Base-by-base conservation (phyloP, 2,113 vertebrate genomes). In the Rhegmatorhina hoffmannsi region DNA sequence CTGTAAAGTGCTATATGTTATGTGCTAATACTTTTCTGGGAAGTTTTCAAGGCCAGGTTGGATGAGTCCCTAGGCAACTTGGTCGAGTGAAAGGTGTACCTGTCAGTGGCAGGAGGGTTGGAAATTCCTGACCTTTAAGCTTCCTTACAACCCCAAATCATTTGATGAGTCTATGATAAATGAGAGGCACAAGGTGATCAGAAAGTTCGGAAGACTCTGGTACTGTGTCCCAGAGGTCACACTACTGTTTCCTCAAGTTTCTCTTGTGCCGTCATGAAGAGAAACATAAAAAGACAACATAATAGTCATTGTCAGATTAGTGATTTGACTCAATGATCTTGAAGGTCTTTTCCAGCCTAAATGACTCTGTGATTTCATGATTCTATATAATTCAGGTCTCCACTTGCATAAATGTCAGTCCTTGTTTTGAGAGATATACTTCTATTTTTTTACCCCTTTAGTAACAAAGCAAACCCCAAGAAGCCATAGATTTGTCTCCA, bases 401-500 rank as follows among this genome's bases (percentile, higher is more conserved):
- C 24, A 94, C 60, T 72, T 87, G 70, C 21, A 26, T 84, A 40
- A 84, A 75, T 63, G 31, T 5, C 14, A 47, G 59, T 64, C 40
- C 29, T 43, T 69, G 12, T 79, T 91, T 86, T 72, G 33, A 75
- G 53, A 74, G 44, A 58, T 55, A n/a, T 24, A 36, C 34, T 72
- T 85, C 31, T 53, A 6, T 49, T 46, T 84, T 84, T 64, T 84
- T 49, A 18, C 7, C 6, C 13, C 36, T 53, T 73, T 16, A 85
- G 11, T 38, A 21, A 89, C 50, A 66, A 64, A 83, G n/a, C 17
- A 79, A 84, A 24, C 6, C 17, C 8, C 10, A 69, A 70, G 72
- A 94, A 91, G 62, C 36, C 63, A 73, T 36, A 76, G 63, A 73
- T 90, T 85, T 92, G 66, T 50, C 56, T 80, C 26, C 21, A 74